A percentile compares a stretch with the other conserved stretches of the same genome.
Evolutionary conservation across 2,888 invertebrate species (phyloP).

Genomic region (Phania funesta): DNA sequence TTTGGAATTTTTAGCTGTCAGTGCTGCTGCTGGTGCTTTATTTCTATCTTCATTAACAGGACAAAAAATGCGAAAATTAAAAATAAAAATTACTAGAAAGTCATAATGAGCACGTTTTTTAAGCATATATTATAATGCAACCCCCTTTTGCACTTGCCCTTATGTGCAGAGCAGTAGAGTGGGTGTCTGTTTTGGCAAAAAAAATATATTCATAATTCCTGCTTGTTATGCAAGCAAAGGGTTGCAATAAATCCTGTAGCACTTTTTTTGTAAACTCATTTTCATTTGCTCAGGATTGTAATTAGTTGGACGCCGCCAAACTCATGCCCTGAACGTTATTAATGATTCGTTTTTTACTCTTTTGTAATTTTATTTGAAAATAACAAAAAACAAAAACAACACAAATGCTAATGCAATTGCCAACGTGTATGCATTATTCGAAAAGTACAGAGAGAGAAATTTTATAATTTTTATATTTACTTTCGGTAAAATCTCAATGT

Average conservation of each 20-base stretch:
- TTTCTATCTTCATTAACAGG: constrained; percentile 64
- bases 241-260: constrained; percentile 41
- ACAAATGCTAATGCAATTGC: constrained; percentile 57
- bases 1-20: constrained; percentile 37
- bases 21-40: constrained; percentile 46
- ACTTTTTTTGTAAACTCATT: constrained; percentile 25
- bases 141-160: constrained; percentile 27
- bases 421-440: constrained; percentile 39
- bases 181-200: constrained; percentile 36
- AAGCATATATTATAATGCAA: constrained; percentile 59
- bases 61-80: constrained; percentile 25
- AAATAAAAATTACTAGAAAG: constrained; percentile 49
- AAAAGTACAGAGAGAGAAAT: constrained; percentile 8
- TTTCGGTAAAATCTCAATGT: neutral
- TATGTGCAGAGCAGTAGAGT: constrained; percentile 6
- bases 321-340: constrained; percentile 50
- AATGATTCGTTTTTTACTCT: constrained; percentile 8
- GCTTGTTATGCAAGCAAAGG: constrained; percentile 58
- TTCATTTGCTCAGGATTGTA: constrained; percentile 62
- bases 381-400: constrained; percentile 19
- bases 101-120: constrained; percentile 68
- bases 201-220: constrained; percentile 59
- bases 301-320: constrained; percentile 65
- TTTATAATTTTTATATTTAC: neutral
- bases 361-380: neutral